These are phyloP conservation scores for Rhagonycha fulva DNA, from an alignment of 2,888 invertebrate species.

Conservation along the genomic window DNA sequence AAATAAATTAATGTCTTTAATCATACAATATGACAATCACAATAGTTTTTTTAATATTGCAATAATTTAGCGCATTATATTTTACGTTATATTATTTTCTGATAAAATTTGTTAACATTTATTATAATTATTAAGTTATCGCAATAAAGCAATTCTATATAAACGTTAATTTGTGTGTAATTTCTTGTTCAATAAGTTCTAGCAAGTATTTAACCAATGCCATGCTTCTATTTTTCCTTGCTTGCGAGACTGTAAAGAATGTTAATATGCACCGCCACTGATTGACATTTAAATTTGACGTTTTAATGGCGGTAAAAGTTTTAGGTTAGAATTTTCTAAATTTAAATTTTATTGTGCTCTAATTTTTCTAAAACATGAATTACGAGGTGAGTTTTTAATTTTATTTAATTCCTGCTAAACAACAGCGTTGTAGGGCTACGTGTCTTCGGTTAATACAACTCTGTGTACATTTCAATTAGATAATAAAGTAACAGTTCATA, in stretches of 20 bases:
- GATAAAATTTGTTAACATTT: background rate
- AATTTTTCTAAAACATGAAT: constrained; percentile 8
- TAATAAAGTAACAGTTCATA: constrained; percentile 11
- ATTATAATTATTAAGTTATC: background rate
- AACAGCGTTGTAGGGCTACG: constrained; percentile 11
- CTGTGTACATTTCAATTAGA: constrained; percentile 13
- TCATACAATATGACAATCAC: constrained; percentile 23
- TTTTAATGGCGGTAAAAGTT: background rate
- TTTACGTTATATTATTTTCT: background rate
- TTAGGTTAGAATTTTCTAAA: background rate
- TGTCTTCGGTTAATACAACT: constrained; percentile 14
- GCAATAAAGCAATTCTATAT: constrained; percentile 8
- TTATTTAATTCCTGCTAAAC: background rate
- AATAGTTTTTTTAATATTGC: constrained; percentile 10
- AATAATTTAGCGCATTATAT: constrained; percentile 16
- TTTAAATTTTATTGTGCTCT: background rate
- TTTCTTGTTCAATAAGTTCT: background rate
- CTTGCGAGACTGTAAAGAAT: no score
- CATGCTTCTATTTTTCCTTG: no score
- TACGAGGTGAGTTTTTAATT: constrained; percentile 7
- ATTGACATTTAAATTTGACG: background rate
- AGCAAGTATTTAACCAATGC: no score
- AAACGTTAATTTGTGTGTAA: background rate
- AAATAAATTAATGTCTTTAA: constrained; percentile 11
- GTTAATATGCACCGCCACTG: background rate